A percentile compares a stretch with the other conserved stretches of the same genome.
phyloP scores from a whole-genome alignment of 2,888 invertebrate genomes.

The Ophioninae sp. region DNA sequence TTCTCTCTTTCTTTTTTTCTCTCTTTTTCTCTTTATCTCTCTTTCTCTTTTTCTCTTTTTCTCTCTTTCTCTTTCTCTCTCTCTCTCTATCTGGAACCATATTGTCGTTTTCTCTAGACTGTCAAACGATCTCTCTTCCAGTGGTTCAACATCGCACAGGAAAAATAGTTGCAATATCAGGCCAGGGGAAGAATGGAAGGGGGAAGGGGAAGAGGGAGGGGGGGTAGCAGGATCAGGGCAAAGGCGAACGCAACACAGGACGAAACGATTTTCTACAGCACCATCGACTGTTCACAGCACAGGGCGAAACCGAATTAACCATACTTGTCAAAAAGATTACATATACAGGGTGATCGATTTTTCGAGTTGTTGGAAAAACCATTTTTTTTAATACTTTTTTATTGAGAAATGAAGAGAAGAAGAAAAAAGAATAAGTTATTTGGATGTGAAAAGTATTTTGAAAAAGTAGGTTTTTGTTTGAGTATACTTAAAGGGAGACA shows the following conservation, averaged over 20 bases:
- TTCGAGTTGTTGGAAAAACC: no score
- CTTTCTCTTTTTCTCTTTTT: background rate
- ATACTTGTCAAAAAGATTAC: background rate
- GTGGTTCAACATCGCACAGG: constrained; percentile 9
- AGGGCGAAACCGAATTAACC: constrained; percentile 14
- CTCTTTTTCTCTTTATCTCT: background rate
- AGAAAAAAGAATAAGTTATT: no score
- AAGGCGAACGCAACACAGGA: constrained; percentile 28
- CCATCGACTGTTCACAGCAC: background rate
- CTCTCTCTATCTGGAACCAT: constrained; percentile 23
- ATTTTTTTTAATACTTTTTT: no score
- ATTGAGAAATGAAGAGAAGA: no score
- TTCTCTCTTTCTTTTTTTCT: constrained; percentile 18
- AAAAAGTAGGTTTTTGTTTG: no score
- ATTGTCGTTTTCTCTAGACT: constrained; percentile 38
- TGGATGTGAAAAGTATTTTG: no score
- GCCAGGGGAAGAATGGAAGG: no score
- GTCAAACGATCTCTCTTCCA: constrained; percentile 33
- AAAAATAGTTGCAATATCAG: constrained; percentile 51
- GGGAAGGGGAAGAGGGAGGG: constrained; percentile 13
- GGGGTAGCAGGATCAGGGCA: constrained; percentile 31
- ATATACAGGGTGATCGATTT: no score
- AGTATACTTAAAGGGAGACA: no score
- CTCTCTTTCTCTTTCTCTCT: constrained; percentile 20
- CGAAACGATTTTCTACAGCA: background rate